Evolutionary conservation across 1,140 invertebrate species (phyloP).

Genomic region (Drosophila azteca): DNA sequence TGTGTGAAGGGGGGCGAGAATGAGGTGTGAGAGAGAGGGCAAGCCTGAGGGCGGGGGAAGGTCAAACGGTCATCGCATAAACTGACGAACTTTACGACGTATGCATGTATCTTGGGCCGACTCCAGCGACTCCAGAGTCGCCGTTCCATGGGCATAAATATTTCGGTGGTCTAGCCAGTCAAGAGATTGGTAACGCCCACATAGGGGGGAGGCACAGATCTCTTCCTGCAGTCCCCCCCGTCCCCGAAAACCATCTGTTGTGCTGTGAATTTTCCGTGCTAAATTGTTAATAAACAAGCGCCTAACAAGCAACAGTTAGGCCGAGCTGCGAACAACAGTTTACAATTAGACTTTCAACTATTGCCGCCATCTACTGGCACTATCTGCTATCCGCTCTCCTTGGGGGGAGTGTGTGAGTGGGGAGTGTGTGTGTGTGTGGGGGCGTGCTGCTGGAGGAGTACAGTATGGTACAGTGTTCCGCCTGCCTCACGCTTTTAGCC

Average conservation of each 20-base stretch:
- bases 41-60: slow-evolving; percentile 45
- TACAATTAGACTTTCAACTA: slow-evolving; percentile 81
- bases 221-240: neutral
- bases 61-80: slow-evolving; percentile 73
- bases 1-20: slow-evolving; percentile 29
- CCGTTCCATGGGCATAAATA: slow-evolving; percentile 54
- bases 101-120: slow-evolving; percentile 46
- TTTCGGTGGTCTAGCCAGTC: slow-evolving; percentile 48
- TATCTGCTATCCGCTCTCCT: neutral
- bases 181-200: slow-evolving; percentile 67
- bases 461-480: slow-evolving; percentile 21
- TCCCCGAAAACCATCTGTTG: slow-evolving; percentile 10
- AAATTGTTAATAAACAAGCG: slow-evolving; percentile 81
- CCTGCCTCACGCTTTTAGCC: slow-evolving; percentile 25
- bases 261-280: slow-evolving; percentile 61
- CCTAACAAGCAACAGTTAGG: slow-evolving; percentile 76
- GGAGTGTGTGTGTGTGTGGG: slow-evolving; percentile 37
- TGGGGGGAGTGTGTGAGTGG: neutral
- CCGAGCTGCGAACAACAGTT: slow-evolving; percentile 73
- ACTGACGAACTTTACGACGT: slow-evolving; percentile 64
- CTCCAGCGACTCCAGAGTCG: slow-evolving; percentile 32
- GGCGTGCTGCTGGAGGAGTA: slow-evolving; percentile 43
- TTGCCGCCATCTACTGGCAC: slow-evolving; percentile 47
- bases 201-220: slow-evolving; percentile 10
- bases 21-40: neutral